These are phyloP conservation scores for Bothrops jararaca DNA, from an alignment of 2,113 vertebrate genomes.

Conservation along the genomic window DNA sequence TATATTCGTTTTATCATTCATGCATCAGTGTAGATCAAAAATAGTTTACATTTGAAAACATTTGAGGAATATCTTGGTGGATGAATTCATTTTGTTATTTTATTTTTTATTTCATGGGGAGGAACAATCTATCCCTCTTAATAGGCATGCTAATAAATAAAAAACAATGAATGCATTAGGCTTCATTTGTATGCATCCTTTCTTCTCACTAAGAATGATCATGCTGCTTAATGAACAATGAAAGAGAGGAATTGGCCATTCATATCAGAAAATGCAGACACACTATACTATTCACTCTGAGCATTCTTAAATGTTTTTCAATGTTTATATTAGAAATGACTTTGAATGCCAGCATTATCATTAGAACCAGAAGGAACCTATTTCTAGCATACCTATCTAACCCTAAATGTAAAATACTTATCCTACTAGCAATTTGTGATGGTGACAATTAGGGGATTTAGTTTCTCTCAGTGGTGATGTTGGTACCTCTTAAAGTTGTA, in stretches of 20 bases:
- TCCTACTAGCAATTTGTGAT: neutral
- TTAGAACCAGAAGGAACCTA: neutral
- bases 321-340: slow-evolving; percentile 19
- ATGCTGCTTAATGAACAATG: slow-evolving; percentile 16
- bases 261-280: slow-evolving; percentile 11
- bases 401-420: neutral
- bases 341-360: neutral
- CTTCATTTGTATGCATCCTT: slow-evolving; percentile 8
- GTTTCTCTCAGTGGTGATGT: neutral
- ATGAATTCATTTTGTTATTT: neutral
- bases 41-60: neutral
- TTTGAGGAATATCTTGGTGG: neutral
- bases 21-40: neutral
- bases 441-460: neutral
- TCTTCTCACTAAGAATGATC: slow-evolving; percentile 1
- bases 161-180: slow-evolving; percentile 2
- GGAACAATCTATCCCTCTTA: neutral
- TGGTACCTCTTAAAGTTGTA: neutral
- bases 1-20: neutral
- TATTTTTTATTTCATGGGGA: neutral
- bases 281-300: neutral
- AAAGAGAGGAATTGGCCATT: slow-evolving; percentile 6
- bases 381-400: neutral
- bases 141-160: slow-evolving; percentile 1
- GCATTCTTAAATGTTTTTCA: slow-evolving; percentile 19